Conservation (phyloP, 30 jellyfish, hydroid and myxozoan species). For the Catostylus mosaicus region DNA sequence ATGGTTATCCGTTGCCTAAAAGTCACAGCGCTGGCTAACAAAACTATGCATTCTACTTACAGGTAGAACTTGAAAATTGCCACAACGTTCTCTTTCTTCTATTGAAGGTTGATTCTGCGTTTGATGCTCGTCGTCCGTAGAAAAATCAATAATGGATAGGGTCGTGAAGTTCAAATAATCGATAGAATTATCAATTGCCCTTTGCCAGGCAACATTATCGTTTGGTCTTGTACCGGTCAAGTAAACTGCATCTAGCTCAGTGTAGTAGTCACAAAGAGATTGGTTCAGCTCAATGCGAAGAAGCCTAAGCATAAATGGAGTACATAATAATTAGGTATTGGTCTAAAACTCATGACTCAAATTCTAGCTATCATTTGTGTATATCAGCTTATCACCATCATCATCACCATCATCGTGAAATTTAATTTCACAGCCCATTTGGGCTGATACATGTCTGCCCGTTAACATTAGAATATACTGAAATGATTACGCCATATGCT, state of each 20-base stretch:
- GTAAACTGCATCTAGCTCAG: constrained; percentile 77
- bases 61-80: constrained; percentile 42
- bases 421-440: no score
- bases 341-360: no score
- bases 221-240: constrained; percentile 40
- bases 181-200: constrained; percentile 31
- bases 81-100: constrained; percentile 43
- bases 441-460: no score
- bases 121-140: neutral
- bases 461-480: no score
- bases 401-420: no score
- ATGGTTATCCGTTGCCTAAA: no score
- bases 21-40: no score
- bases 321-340: no score
- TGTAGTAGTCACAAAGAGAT: constrained; percentile 59
- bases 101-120: neutral
- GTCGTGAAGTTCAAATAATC: constrained; percentile 25
- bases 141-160: constrained; percentile 5
- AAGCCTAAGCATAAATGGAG: constrained; percentile 23
- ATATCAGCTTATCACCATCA: no score
- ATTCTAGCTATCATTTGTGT: no score
- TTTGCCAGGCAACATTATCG: constrained; percentile 9
- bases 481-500: no score
- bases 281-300: constrained; percentile 65
- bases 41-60: constrained; percentile 33